Percentiles rank a stretch among this genome's conserved stretches.
These are phyloP conservation scores for Rhizomys pruinosus DNA, from an alignment of 2,113 vertebrate genomes.

Conservation along the genomic window DNA sequence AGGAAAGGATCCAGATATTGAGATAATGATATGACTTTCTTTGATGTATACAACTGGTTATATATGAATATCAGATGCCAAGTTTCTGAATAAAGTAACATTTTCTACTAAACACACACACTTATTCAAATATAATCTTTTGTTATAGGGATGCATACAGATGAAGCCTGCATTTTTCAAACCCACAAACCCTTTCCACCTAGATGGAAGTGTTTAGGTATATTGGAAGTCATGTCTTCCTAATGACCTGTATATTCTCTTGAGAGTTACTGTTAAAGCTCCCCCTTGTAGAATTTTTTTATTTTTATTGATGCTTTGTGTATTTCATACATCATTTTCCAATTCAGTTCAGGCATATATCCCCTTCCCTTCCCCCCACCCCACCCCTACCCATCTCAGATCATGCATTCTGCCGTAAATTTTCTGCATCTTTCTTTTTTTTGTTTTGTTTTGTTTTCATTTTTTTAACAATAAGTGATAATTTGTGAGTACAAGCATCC, in stretches of 20 bases:
- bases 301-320: too few relatives aligned
- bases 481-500: too few relatives aligned
- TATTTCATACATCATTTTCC: too few relatives aligned
- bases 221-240: neutral
- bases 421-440: too few relatives aligned
- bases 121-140: constrained; percentile 48
- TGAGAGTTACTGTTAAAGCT: neutral
- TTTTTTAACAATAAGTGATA: too few relatives aligned
- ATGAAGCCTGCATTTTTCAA: neutral
- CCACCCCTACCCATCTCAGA: too few relatives aligned
- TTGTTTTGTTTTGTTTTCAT: too few relatives aligned
- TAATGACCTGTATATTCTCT: neutral
- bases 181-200: neutral
- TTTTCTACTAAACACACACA: constrained; percentile 26
- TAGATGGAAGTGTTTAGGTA: constrained; percentile 1
- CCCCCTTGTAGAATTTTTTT: too few relatives aligned
- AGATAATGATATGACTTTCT: neutral
- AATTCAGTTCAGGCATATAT: too few relatives aligned
- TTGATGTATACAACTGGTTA: neutral
- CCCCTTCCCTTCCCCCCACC: too few relatives aligned
- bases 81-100: neutral
- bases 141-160: neutral
- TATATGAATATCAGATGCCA: constrained; percentile 1
- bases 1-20: neutral
- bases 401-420: too few relatives aligned